phyloP scores from a whole-genome alignment of 2,888 invertebrate species.

The Drosophila nigritarsus region DNA sequence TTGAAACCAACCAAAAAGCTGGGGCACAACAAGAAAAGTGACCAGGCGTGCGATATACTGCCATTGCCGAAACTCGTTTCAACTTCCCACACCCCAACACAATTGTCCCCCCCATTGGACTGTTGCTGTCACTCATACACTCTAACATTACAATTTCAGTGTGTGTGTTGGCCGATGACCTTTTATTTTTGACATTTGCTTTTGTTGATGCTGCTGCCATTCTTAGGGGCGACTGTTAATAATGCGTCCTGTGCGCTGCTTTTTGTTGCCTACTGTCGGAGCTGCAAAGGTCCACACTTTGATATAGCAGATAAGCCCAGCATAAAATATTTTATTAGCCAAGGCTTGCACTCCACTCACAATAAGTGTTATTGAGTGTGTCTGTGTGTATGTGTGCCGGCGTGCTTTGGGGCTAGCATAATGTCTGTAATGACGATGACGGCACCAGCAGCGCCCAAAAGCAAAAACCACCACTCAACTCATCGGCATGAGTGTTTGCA shows the following conservation, averaged over 20 bases:
- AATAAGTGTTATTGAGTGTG: constrained; percentile 5
- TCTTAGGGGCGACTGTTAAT: constrained; percentile 66
- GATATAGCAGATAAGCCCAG: constrained; percentile 71
- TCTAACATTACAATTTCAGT: constrained; percentile 63
- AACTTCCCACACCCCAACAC: background rate
- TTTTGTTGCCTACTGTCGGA: constrained; percentile 58
- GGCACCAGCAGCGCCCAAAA: constrained; percentile 55
- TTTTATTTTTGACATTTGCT: constrained; percentile 68
- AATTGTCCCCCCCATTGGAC: constrained; percentile 28
- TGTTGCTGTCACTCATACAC: constrained; percentile 74
- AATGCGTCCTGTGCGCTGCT: constrained; percentile 61
- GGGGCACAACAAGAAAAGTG: constrained; percentile 18
- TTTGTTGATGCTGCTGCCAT: constrained; percentile 63
- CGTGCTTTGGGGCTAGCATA: constrained; percentile 22
- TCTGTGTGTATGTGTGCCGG: background rate
- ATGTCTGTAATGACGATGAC: constrained; percentile 59
- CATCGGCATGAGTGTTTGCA: constrained; percentile 50
- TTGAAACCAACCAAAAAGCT: constrained; percentile 12
- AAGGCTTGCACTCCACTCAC: constrained; percentile 39
- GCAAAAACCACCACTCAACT: constrained; percentile 58
- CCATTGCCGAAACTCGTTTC: constrained; percentile 18
- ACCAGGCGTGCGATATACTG: constrained; percentile 8
- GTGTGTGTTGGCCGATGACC: constrained; percentile 44
- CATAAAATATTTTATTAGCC: constrained; percentile 80
- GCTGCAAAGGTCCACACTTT: constrained; percentile 70